Base-by-base conservation (phyloP, 2,888 invertebrate genomes). In the Tipula lateralis region DNA sequence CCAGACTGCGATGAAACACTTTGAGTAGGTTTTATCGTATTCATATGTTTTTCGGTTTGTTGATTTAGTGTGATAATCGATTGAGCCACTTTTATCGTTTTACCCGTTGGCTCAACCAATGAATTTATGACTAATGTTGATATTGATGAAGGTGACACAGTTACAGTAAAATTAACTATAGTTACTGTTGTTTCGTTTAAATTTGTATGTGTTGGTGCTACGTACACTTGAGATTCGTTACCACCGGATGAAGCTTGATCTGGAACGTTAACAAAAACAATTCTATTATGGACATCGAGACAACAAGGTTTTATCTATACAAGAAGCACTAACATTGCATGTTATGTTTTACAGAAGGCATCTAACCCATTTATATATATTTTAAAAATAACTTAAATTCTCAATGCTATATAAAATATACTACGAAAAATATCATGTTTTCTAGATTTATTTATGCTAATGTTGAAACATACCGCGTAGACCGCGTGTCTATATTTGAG, bases 11-110 rank as follows among this genome's bases (percentile, higher is more conserved):
- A 66, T 82, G 82, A 82, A 30, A 82, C 82, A 83, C 83, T 83
- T 83, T 34, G 34, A 16, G 83, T 83, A 12, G 83, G 83, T 36
- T 34, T 83, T 34, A 83, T 83, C 82, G 16, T 82, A 24, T 66
- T 66, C 66, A 66, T 66, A 24, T 66, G 66, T 66, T 66, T 66
- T 66, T 66, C 66, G 66, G 66, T 66, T 66, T 66, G 66, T 66
- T 66, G 66, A 66, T 66, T 66, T 9, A 66, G 66, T 24, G 24
- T 3, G 1, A 9, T 24, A 66, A 66, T 66, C 66, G 24, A 9
- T 66, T 66, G 66, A 24, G 66, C 7, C 9, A 9, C 9, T 66
- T 66, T 66, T 66, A 66, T 66, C 66, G 66, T 66, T 66, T 66
- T 66, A 24, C 66, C 66, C 24, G 66, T 66, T 19, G 66, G 66